Base-by-base conservation (phyloP, 2,888 invertebrate genomes). In the Schrankia costaestrigalis region DNA sequence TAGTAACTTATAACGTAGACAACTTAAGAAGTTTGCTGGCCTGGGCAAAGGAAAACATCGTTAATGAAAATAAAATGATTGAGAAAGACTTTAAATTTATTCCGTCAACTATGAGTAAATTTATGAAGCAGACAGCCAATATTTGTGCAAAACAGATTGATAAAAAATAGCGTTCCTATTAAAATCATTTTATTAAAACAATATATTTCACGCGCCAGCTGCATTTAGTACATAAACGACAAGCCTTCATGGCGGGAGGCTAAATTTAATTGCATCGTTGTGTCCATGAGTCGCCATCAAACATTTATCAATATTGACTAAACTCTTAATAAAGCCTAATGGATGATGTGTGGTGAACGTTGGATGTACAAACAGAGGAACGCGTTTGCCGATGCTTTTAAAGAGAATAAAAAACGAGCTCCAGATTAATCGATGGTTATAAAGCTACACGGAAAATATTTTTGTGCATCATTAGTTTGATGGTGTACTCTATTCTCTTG, bases 391-490 rank as follows among this genome's bases (percentile, higher is more conserved):
- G 35, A 42, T 58, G 71, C 72, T 75, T 81, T 80, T 77, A 72
- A 74, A 76, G 60, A 59, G 56, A 65, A 41, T 43, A 54, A 59
- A 70, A 68, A 71, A 69, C 63, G 55, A 57, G 56, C 54, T 68
- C 63, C 73, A 79, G 83, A 85, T 85, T 84, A 85, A 87, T 85
- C 68, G 80, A 78, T 71, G 71, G 63, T 55, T 69, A 78, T 78
- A 71, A 78, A 64, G 75, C 61, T 57, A 87, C 86, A 87, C 55
- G 83, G 62, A 69, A 86, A 86, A 82, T 81, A 85, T 84, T 85
- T 87, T 84, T 83, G 76, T 72, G 78, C 70, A 68, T 83, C 86
- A 76, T 87, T 83, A 83, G 70, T 69, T 66, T 72, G 72, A 73
- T 65, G 68, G 26, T 39, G 54, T 48, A 41, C 59, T 54, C 45